Percentiles rank a stretch among this genome's conserved stretches.
Evolutionary conservation across 30 jellyfish, hydroid and myxozoan species (phyloP).

Genomic region (Aurelia coerulea): DNA sequence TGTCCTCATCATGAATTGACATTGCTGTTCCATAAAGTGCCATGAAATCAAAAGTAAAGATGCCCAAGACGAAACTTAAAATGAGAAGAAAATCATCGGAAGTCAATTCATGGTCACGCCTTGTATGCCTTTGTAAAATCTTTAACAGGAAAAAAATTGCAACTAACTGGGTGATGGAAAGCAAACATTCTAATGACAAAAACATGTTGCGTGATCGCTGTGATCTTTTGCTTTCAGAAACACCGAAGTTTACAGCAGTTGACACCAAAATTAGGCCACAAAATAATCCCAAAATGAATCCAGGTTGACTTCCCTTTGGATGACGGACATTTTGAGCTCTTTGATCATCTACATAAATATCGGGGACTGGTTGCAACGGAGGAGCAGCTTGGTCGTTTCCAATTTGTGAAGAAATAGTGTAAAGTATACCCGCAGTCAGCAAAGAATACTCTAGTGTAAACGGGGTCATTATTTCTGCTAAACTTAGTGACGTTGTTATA

Average conservation of each 20-base stretch:
- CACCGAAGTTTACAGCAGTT: constrained; percentile 9
- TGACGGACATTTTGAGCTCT: neutral
- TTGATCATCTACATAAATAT: neutral
- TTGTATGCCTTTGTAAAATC: neutral
- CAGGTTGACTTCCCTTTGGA: constrained; percentile 16
- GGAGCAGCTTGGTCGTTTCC: neutral
- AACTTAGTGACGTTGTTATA: neutral
- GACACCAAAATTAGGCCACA: constrained; percentile 12
- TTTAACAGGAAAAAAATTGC: neutral
- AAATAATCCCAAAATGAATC: neutral
- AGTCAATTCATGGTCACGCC: neutral
- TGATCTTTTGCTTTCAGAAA: neutral
- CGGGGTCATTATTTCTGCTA: constrained; percentile 16
- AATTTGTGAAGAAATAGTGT: constrained; percentile 10
- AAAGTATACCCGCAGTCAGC: constrained; percentile 28
- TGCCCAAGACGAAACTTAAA: neutral
- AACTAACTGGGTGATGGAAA: neutral
- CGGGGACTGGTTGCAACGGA: neutral
- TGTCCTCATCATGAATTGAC: neutral
- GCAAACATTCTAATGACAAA: neutral
- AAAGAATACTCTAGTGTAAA: constrained; percentile 34
- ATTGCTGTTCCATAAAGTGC: neutral
- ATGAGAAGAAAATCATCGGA: neutral
- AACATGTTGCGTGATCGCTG: neutral
- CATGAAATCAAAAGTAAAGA: constrained; percentile 6